A percentile compares a stretch with the other conserved stretches of the same genome.
phyloP scores from a whole-genome alignment of 2,888 invertebrate genomes.

The Xestobium rufovillosum region DNA sequence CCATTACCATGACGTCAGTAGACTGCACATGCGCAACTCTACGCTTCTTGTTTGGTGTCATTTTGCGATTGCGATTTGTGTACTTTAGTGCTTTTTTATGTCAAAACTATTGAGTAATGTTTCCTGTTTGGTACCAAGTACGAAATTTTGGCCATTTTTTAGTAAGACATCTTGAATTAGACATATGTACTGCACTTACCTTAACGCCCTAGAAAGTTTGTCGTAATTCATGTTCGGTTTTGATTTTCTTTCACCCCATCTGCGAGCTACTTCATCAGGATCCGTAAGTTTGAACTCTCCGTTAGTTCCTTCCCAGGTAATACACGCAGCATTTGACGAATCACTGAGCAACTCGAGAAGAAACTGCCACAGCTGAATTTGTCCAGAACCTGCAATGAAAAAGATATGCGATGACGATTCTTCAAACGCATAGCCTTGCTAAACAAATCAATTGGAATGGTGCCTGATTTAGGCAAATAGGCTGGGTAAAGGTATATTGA shows the following conservation, averaged over 20 bases:
- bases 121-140: no score
- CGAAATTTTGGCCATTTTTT: no score
- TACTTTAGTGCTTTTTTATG: no score
- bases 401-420: background rate
- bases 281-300: slow-evolving; percentile 98
- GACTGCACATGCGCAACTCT: no score
- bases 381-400: slow-evolving; percentile 70
- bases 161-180: no score
- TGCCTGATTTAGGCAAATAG: slow-evolving; percentile 1
- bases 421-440: no score
- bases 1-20: no score
- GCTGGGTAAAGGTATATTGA: background rate
- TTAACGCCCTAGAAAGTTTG: slow-evolving; percentile 92
- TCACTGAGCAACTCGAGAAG: slow-evolving; percentile 93
- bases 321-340: slow-evolving; percentile 90
- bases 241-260: slow-evolving; percentile 98
- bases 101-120: no score
- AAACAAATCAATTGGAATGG: no score
- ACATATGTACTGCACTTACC: slow-evolving; percentile 66
- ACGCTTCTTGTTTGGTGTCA: no score
- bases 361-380: slow-evolving; percentile 99
- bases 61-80: no score
- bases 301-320: slow-evolving; percentile 98
- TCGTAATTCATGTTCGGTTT: slow-evolving; percentile 99
- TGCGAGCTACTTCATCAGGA: slow-evolving; percentile 94